These are phyloP conservation scores for Subacronicta megacephala DNA, from an alignment of 2,888 invertebrate genomes.

Conservation along the genomic window DNA sequence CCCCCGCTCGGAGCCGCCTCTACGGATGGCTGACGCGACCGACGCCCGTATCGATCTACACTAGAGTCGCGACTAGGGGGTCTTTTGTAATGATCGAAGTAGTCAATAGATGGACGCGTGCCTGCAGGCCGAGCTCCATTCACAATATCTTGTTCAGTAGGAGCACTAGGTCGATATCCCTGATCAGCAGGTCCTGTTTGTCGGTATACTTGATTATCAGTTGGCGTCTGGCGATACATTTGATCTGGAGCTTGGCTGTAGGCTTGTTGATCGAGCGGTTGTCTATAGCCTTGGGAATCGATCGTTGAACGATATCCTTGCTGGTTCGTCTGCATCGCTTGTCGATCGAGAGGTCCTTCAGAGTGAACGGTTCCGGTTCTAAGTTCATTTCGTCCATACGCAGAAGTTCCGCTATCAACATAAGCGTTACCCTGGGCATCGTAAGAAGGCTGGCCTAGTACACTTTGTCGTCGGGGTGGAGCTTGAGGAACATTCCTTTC, in stretches of 20 bases:
- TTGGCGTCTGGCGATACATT: conserved; percentile 79
- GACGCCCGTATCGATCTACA: conserved; percentile 94
- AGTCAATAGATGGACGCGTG: conserved; percentile 93
- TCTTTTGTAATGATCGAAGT: conserved; percentile 98
- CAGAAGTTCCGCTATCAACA: conserved; percentile 68
- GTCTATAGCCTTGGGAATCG: conserved; percentile 74
- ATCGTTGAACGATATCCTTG: conserved; percentile 71
- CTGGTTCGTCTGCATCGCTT: conserved; percentile 66
- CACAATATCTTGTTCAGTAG: conserved; percentile 81
- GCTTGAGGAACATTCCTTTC: conserved; percentile 77
- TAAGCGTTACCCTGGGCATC: conserved; percentile 74
- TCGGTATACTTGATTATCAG: conserved; percentile 67
- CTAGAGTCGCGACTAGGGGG: conserved; percentile 97
- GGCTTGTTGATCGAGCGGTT: conserved; percentile 82
- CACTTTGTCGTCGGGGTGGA: conserved; percentile 76
- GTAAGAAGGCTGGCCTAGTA: conserved; percentile 78
- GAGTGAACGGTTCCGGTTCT: conserved; percentile 82
- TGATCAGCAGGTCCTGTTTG: conserved; percentile 68
- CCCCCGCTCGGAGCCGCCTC: conserved; percentile 91
- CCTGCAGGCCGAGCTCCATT: conserved; percentile 78
- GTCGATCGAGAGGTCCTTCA: conserved; percentile 74
- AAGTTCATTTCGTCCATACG: conserved; percentile 76
- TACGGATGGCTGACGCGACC: conserved; percentile 94
- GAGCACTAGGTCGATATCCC: conserved; percentile 62
- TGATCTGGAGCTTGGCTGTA: conserved; percentile 79